A percentile compares a stretch with the other conserved stretches of the same genome.
Conservation (phyloP, 1,140 invertebrate species). For the Pseudomyrmex concolor region DNA sequence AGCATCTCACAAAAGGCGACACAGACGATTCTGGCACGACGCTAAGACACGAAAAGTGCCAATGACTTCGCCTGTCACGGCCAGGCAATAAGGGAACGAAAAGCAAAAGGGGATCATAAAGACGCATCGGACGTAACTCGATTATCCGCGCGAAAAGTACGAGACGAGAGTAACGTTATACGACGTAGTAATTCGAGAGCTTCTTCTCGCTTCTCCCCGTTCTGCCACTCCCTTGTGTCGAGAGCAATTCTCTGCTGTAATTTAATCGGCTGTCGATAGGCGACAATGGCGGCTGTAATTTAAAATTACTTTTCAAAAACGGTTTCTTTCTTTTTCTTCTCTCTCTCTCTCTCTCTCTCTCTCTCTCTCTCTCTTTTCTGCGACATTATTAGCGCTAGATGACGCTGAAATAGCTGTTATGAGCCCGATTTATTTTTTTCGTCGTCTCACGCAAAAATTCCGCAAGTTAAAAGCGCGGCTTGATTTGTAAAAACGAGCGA, state of each 20-base stretch:
- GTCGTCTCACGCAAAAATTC: conserved; percentile 3
- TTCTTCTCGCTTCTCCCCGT: not conserved
- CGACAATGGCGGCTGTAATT: conserved; percentile 68
- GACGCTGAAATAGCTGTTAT: conserved; percentile 38
- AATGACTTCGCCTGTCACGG: conserved; percentile 9
- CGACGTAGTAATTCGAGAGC: conserved; percentile 67
- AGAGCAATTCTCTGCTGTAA: conserved; percentile 65
- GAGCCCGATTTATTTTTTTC: not conserved
- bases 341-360: not conserved
- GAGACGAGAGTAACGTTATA: conserved; percentile 54
- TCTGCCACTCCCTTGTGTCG: conserved; percentile 10
- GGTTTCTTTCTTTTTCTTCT: not conserved
- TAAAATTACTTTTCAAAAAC: conserved; percentile 67
- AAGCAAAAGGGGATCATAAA: conserved; percentile 51
- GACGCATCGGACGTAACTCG: conserved; percentile 64
- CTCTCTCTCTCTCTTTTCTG: not conserved
- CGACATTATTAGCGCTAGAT: conserved; percentile 38
- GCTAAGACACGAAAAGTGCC: conserved; percentile 21
- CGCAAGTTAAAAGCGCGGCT: not conserved
- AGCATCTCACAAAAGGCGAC: not conserved
- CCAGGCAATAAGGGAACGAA: conserved; percentile 41
- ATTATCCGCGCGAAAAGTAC: conserved; percentile 70
- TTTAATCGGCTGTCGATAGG: conserved; percentile 72
- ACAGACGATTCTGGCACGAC: not conserved
- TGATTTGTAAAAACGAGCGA: conserved; percentile 50